These are phyloP conservation scores for Acanthurus lineatus DNA, from an alignment of 2,797 vertebrate genomes.

Conservation along the genomic window DNA sequence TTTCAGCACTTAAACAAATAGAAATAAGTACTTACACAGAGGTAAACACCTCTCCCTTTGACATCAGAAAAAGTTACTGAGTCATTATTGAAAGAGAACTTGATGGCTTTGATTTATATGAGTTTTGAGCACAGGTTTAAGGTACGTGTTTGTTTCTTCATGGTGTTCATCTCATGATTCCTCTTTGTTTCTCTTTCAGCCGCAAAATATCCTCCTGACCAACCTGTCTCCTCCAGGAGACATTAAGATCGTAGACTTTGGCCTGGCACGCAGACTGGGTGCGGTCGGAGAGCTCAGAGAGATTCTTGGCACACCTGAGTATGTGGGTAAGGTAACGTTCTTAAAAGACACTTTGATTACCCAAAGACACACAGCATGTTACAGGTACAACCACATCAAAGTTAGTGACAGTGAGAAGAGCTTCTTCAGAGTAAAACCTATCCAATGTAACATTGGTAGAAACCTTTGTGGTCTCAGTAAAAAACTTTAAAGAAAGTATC, in stretches of 20 bases:
- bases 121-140: conserved; percentile 1
- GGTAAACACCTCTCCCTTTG: background rate
- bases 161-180: conserved; percentile 5
- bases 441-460: background rate
- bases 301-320: conserved; percentile 97
- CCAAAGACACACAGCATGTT: background rate
- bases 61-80: background rate
- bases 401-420: background rate
- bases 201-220: conserved; percentile 97
- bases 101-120: background rate
- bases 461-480: background rate
- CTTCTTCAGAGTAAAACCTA: background rate
- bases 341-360: conserved; percentile 8
- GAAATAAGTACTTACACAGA: background rate
- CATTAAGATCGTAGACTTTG: conserved; percentile 98
- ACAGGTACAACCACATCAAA: background rate
- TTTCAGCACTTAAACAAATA: conserved; percentile 14
- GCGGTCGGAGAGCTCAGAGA: conserved; percentile 90
- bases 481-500: background rate
- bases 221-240: conserved; percentile 91
- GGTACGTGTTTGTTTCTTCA: conserved; percentile 8
- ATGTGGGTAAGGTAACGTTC: conserved; percentile 89
- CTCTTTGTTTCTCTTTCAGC: conserved; percentile 80
- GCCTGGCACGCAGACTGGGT: conserved; percentile 93
- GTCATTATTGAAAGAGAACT: background rate